Base-by-base conservation (phyloP, 2,888 invertebrate species). In the Drosophila quinaria region DNA sequence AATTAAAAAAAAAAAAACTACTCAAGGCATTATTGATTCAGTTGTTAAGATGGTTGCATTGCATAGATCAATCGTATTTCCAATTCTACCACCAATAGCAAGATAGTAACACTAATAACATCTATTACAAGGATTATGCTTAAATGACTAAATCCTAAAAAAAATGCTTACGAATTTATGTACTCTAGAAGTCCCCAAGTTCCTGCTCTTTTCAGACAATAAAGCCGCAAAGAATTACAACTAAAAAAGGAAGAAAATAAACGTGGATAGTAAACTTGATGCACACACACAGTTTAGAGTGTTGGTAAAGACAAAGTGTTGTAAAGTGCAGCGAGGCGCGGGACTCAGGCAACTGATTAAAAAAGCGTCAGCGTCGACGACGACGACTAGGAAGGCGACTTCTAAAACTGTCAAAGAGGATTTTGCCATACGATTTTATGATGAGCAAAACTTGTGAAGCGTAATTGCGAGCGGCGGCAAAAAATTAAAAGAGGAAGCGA, bases 371-470 rank as follows among this genome's bases (percentile, higher is more conserved):
- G 25, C 25, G 3, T 3, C 0, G 22, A 22, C 58, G 8, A 46
- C 22, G 15, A n/a, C 11, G 15, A 15, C 22, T 6, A 17, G 50
- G 58, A 46, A 50, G 44, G 6, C 66, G 70, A 70, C 80, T 72
- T 70, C 80, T 85, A 81, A 87, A 83, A 81, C 84, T 84, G 87
- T 84, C 84, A 84, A 89, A 84, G 78, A 42, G 41, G 51, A 51
- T 52, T 79, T 59, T 46, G 70, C 67, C 66, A 63, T 60, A 47
- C 61, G 79, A 70, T 81, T 84, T 81, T 87, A 69, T 87, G 89
- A 84, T 87, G 83, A 90, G 84, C 76, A 80, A 90, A 83, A 74
- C 74, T 87, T 76, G 71, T 77, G 74, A 81, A 72, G 87, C 81
- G 80, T 80, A 82, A 82, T 80, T 80, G 83, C 75, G 70, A 74